Base-by-base conservation (phyloP, 2,888 invertebrate species). In the Cryptops parisi region DNA sequence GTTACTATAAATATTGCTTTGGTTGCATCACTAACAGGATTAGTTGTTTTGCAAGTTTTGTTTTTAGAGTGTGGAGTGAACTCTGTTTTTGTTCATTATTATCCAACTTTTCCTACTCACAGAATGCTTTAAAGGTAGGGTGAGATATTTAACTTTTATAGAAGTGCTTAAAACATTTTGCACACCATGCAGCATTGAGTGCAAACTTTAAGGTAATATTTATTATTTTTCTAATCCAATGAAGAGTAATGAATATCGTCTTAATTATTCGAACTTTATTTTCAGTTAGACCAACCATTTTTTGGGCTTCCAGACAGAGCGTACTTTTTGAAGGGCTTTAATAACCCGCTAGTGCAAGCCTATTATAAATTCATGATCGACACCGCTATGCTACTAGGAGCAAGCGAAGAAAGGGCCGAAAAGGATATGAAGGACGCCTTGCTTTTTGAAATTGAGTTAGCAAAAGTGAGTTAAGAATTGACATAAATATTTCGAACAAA, bases 401-500 rank as follows among this genome's bases (percentile, higher is more conserved):
- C 90, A 0, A 76, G 85, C 23, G 76, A 75, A 57, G 66, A 72
- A 0, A 68, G 70, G 3, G 90, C 91, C 0, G 70, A 76, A 59
- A 68, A 69, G 6, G 86, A 93, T 61, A 76, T 94, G 54, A 76
- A 72, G 47, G 80, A 85, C 48, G 85, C 91, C 0, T 71, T 96
- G 21, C 74, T 82, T 57, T 93, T 96, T 64, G 94, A 96, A 75
- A 88, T 86, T 58, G 75, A 79, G 60, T 75, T 96, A 53, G 93
- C 94, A 27, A 90, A 93, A 67, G 93, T 94, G 74, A 80, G 82
- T 17, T 4, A 21, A 38, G 24, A 15, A 12, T 6, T 50, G 9
- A n/a, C n/a, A n/a, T n/a, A n/a, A n/a, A n/a, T n/a, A n/a, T n/a
- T n/a, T n/a, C n/a, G n/a, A n/a, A n/a, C n/a, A n/a, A n/a, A n/a